Base-by-base conservation (phyloP, 2,888 invertebrate species). In the Xanthia togata region DNA sequence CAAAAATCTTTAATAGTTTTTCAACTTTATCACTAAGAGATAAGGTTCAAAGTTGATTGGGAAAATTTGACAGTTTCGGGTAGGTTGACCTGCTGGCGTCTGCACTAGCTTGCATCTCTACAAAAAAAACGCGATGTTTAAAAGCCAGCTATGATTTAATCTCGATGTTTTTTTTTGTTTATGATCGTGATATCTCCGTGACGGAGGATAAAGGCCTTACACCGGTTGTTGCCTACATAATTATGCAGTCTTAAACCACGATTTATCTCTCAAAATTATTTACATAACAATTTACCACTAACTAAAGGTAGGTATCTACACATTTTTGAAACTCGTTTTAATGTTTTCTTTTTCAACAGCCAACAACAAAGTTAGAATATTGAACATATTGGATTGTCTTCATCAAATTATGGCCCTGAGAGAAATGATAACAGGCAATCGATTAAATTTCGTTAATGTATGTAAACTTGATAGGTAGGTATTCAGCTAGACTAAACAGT, bases 311-410 rank as follows among this genome's bases (percentile, higher is more conserved):
- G 1, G n/a, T 60, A 6, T 17, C 1, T n/a, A 70, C 17, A 38
- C 23, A 72, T n/a, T 64, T 38, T 62, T 73, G 0, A 47, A n/a
- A 5, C 35, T 38, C 31, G 8, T 6, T 38, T 38, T 12, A 31
- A 53, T 44, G 11, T 59, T 67, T 82, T 23, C 23, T 78, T 67
- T 55, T 47, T 41, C 55, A 55, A 83, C 79, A 79, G 83, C 55
- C 31, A 47, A 35, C 35, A 23, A n/a, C 20, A 20, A 26, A 65
- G 12, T 14, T 31, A 55, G 38, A 44, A 65, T 26, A 62, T 35
- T 59, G 64, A 23, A 63, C 38, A 55, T 41, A 26, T 50, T 72
- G 35, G 5, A 53, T 2, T 62, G 53, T 44, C 44, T 53, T 35
- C 79, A 60, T n/a, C 41, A 63, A 44, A 23, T 12, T 55, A n/a